Percentiles rank a stretch among this genome's conserved stretches.
Evolutionary conservation across 92 coral and sea anemone genomes (phyloP).

Genomic region (Epizoanthus rinbou): DNA sequence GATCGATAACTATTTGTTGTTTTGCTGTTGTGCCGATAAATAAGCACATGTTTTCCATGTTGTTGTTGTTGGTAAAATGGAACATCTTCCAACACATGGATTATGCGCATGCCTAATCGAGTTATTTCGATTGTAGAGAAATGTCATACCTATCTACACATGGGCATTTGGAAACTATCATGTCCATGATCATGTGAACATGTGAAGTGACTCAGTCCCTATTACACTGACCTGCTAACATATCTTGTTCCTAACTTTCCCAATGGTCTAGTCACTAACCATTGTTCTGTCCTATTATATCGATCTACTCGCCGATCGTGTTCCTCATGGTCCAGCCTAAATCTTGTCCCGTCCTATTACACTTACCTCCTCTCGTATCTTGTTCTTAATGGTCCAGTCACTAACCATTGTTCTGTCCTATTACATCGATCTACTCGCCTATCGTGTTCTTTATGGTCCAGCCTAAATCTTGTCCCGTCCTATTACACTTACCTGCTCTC

Average conservation of each 20-base stretch:
- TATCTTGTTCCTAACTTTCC: conserved; percentile 81
- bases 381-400: conserved; percentile 77
- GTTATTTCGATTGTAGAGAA: too few relatives aligned
- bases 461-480: background rate
- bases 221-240: conserved; percentile 90
- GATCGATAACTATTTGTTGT: too few relatives aligned
- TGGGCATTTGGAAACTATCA: too few relatives aligned
- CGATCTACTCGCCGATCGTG: too few relatives aligned
- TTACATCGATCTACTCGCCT: too few relatives aligned
- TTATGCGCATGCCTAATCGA: too few relatives aligned
- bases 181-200: too few relatives aligned
- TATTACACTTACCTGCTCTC: conserved; percentile 70
- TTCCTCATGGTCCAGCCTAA: background rate
- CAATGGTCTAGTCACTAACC: conserved; percentile 67
- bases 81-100: background rate
- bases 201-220: too few relatives aligned
- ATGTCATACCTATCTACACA: too few relatives aligned
- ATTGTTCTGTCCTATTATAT: too few relatives aligned
- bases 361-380: conserved; percentile 88
- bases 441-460: background rate
- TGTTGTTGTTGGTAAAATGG: background rate
- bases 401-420: conserved; percentile 2
- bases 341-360: background rate
- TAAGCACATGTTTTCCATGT: background rate
- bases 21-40: background rate